These are phyloP conservation scores for Crocodylus rhombifer DNA, from an alignment of 2,797 vertebrate species.

Conservation along the genomic window DNA sequence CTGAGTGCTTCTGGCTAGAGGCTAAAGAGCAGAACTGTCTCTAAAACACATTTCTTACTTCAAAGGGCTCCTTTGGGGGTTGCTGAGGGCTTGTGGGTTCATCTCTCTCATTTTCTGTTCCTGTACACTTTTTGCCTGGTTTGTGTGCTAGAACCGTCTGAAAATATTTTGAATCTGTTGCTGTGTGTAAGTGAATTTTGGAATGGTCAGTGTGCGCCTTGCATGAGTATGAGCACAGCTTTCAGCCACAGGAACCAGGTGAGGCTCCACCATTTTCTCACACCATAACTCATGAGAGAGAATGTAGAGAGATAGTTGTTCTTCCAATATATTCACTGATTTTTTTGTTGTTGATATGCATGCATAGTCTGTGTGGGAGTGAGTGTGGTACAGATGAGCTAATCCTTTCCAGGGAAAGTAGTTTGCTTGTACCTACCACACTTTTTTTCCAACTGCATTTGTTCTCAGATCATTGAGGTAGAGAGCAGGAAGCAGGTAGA, in stretches of 20 bases:
- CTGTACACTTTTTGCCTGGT: slow-evolving; percentile 51
- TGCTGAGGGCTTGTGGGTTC: neutral
- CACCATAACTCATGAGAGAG: neutral
- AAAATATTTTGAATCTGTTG: slow-evolving; percentile 55
- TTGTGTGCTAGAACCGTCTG: slow-evolving; percentile 63
- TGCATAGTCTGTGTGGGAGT: neutral
- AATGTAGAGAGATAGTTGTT: neutral
- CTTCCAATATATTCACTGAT: neutral
- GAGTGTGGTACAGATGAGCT: slow-evolving; percentile 40
- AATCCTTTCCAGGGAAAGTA: neutral
- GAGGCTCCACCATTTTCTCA: slow-evolving; percentile 1
- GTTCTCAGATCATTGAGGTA: rapidly evolving
- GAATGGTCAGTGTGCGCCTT: neutral
- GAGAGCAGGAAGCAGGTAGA: neutral
- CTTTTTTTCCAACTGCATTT: rapidly evolving
- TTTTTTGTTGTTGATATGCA: neutral
- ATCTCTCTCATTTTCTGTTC: neutral
- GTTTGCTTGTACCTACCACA: rapidly evolving
- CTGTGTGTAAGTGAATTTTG: neutral
- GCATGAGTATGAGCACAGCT: neutral
- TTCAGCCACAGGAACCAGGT: neutral
- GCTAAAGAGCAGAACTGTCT: slow-evolving; percentile 4
- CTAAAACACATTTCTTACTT: neutral
- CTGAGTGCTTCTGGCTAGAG: slow-evolving; percentile 13
- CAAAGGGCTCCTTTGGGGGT: neutral